Percentiles rank a stretch among this genome's conserved stretches.
phyloP scores from a whole-genome alignment of 2,113 vertebrate species.

The Todiramphus chloris region DNA sequence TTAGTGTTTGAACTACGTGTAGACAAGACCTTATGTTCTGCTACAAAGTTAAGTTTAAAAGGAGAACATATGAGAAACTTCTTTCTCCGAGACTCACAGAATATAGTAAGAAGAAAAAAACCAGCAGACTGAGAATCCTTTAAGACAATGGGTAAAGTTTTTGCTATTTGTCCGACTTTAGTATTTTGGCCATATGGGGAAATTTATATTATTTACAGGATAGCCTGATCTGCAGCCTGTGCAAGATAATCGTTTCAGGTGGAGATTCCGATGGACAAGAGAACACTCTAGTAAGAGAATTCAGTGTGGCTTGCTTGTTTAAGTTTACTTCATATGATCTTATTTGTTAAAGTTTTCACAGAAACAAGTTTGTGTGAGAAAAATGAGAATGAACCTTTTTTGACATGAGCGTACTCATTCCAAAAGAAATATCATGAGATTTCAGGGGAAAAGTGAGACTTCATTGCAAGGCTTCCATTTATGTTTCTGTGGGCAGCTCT shows the following conservation, averaged over 20 bases:
- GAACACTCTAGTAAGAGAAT: rapidly evolving
- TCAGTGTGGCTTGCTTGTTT: neutral
- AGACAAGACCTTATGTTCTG: neutral
- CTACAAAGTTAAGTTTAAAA: neutral
- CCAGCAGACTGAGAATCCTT: neutral
- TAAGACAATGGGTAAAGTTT: neutral
- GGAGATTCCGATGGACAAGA: neutral
- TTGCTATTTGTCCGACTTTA: neutral
- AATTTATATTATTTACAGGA: neutral
- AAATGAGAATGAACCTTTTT: neutral
- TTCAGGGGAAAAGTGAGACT: neutral
- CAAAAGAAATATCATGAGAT: neutral
- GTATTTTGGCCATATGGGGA: neutral
- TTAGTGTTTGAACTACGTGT: neutral
- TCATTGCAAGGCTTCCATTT: neutral
- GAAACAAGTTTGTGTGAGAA: neutral
- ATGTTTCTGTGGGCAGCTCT: neutral
- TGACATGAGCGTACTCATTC: neutral
- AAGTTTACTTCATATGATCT: neutral
- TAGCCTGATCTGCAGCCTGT: neutral
- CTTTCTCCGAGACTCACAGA: neutral
- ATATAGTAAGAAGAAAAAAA: neutral
- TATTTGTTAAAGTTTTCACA: neutral
- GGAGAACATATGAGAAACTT: neutral
- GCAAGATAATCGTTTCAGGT: neutral